These are phyloP conservation scores for Sitobion miscanthi DNA, from an alignment of 1,140 invertebrate species.

Conservation along the genomic window DNA sequence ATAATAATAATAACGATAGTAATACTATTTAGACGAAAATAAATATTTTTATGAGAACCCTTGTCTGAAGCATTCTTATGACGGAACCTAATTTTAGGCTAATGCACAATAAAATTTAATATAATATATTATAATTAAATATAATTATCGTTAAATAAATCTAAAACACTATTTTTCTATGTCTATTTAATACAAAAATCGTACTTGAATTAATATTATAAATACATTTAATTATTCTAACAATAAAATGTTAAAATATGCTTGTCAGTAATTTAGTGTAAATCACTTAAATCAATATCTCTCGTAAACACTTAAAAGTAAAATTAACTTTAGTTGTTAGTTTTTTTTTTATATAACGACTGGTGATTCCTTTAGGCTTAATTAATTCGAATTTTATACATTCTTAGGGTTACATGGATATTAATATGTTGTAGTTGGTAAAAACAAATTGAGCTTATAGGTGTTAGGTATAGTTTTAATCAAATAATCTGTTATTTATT, in stretches of 20 bases:
- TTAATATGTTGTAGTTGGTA: conserved; percentile 25
- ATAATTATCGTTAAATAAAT: conserved; percentile 39
- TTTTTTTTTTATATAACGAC: conserved; percentile 8
- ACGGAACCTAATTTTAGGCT: conserved; percentile 25
- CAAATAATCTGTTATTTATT: conserved; percentile 27
- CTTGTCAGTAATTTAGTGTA: conserved; percentile 27
- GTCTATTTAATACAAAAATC: conserved; percentile 23
- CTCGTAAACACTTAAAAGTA: not conserved
- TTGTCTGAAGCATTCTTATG: conserved; percentile 12
- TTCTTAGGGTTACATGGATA: conserved; percentile 23
- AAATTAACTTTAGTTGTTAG: not conserved
- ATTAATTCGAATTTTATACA: conserved; percentile 45
- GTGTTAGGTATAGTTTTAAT: conserved; percentile 45
- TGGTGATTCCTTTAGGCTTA: conserved; percentile 44
- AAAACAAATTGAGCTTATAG: conserved; percentile 54
- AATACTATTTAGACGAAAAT: not conserved
- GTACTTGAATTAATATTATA: conserved; percentile 44
- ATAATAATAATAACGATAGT: not conserved
- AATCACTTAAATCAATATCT: not conserved
- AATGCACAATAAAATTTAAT: conserved; percentile 21
- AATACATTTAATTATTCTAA: conserved; percentile 16
- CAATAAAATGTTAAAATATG: conserved; percentile 26
- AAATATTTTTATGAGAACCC: not conserved
- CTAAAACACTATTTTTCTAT: conserved; percentile 51
- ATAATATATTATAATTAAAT: not conserved